Evolutionary conservation across 2,113 vertebrate genomes (phyloP).

Genomic region (Mus musculus): DNA sequence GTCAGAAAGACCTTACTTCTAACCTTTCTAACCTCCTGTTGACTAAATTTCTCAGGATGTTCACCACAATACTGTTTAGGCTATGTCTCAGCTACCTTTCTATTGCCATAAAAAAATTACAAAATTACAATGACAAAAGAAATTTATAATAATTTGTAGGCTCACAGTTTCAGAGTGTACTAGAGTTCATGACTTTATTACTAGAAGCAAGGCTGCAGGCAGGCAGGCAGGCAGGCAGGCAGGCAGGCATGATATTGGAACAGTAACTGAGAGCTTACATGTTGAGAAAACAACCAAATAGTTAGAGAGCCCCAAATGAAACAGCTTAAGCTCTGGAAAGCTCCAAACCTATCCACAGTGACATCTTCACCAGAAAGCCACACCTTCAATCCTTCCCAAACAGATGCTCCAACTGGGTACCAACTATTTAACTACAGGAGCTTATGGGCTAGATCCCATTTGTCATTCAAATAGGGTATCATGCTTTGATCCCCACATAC

Average conservation of each 20-base stretch:
- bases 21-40: not conserved
- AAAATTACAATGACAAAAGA: not conserved
- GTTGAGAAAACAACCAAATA: not conserved
- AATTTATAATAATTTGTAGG: not conserved
- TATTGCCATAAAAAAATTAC: not conserved
- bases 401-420: not conserved
- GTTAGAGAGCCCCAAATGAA: not conserved
- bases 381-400: not conserved
- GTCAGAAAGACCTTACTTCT: not conserved
- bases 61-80: fast-evolving
- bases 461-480: not conserved
- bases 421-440: not conserved
- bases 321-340: not conserved
- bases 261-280: not conserved
- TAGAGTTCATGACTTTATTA: not conserved
- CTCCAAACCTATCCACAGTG: not conserved
- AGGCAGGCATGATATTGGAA: no score
- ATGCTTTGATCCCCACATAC: not conserved
- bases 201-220: not conserved
- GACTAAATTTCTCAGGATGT: not conserved
- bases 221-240: no score
- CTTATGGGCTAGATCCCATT: not conserved
- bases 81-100: not conserved
- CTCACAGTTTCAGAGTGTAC: not conserved
- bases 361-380: not conserved